These are phyloP conservation scores for Tillus elongatus DNA, from an alignment of 2,888 invertebrate genomes.

Conservation along the genomic window DNA sequence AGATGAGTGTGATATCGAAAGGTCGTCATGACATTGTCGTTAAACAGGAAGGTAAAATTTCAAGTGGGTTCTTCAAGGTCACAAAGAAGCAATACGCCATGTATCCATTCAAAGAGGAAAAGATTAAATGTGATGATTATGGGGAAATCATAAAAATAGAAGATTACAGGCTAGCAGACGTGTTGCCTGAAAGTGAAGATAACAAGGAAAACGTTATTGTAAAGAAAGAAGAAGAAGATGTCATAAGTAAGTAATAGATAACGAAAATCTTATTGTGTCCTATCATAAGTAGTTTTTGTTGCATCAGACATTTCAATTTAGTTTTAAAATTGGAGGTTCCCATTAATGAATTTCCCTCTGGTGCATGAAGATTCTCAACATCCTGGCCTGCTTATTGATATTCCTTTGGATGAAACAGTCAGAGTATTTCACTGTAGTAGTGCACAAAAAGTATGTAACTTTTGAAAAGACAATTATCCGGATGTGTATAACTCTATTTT, in stretches of 20 bases:
- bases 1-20: conserved; percentile 67
- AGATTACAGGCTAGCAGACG: conserved; percentile 79
- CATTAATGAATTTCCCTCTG: no score
- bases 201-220: conserved; percentile 58
- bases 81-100: conserved; percentile 91
- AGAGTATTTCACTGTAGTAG: no score
- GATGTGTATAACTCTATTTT: no score
- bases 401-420: no score
- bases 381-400: no score
- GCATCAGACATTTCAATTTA: not conserved
- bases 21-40: conserved; percentile 85
- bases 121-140: conserved; percentile 88
- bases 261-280: no score
- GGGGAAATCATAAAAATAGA: conserved; percentile 91
- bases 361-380: no score
- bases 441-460: no score
- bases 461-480: no score
- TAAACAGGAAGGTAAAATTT: conserved; percentile 56
- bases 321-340: no score
- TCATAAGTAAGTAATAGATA: conserved; percentile 24
- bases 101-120: conserved; percentile 91
- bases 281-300: not conserved
- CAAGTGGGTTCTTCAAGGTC: conserved; percentile 75
- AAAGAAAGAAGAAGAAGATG: conserved; percentile 52
- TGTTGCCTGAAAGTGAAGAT: conserved; percentile 56